Evolutionary conservation across 2,888 invertebrate species (phyloP).

Genomic region (Clepsis dumicolana): DNA sequence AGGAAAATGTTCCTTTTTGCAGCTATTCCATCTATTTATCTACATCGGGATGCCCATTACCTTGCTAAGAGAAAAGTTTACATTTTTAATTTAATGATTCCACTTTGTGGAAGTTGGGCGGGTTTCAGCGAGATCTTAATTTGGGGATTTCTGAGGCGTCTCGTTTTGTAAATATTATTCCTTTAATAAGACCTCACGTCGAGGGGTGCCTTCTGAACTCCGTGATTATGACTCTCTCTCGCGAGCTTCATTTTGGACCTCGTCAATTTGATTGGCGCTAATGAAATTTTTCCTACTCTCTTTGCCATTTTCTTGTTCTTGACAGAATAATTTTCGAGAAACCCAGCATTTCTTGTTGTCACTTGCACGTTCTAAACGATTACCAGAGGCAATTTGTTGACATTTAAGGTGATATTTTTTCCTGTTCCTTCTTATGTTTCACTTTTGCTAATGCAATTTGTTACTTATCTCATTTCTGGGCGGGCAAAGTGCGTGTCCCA

Average conservation of each 20-base stretch:
- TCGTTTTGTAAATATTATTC: conserved; percentile 87
- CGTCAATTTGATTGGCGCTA: conserved; percentile 87
- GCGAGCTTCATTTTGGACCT: conserved; percentile 85
- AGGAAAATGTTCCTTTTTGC: conserved; percentile 87
- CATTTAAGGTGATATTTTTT: conserved; percentile 75
- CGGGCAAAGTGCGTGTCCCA: conserved; percentile 79
- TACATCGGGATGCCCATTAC: conserved; percentile 87
- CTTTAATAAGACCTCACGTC: conserved; percentile 86
- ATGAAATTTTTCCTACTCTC: conserved; percentile 85
- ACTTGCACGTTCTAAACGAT: conserved; percentile 77
- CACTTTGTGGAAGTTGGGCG: conserved; percentile 87
- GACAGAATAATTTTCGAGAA: conserved; percentile 82
- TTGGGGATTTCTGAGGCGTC: conserved; percentile 87
- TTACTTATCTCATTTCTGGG: conserved; percentile 77
- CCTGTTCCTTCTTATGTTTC: conserved; percentile 80
- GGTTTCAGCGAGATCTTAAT: conserved; percentile 86
- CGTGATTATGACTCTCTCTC: conserved; percentile 86
- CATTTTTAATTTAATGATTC: conserved; percentile 88
- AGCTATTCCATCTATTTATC: conserved; percentile 87
- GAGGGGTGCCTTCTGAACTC: conserved; percentile 83
- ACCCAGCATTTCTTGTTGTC: conserved; percentile 74
- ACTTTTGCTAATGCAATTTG: conserved; percentile 83
- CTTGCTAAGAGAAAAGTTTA: conserved; percentile 87
- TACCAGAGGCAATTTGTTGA: conserved; percentile 72
- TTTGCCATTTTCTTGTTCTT: conserved; percentile 82